A percentile compares a stretch with the other conserved stretches of the same genome.
Conservation (phyloP, 2,797 vertebrate species). For the Lepilemur septentrionalis region DNA sequence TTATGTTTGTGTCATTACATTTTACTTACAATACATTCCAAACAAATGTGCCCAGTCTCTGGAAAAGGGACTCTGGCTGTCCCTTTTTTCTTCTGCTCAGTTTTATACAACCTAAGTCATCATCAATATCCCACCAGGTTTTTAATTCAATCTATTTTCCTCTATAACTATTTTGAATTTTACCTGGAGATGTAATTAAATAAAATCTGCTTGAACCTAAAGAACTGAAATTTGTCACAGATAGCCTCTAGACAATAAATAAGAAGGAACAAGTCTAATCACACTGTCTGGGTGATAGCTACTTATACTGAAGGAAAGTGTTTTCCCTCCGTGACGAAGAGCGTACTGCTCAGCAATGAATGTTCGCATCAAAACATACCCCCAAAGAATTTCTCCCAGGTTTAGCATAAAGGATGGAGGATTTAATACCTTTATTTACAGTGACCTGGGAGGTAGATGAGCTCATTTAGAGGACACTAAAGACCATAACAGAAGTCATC, state of each 20-base stretch:
- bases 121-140: neutral
- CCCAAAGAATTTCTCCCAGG: neutral
- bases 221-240: neutral
- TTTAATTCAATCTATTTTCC: slow-evolving; percentile 13
- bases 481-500: neutral
- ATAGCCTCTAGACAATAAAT: slow-evolving; percentile 21
- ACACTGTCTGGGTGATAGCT: neutral
- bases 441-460: neutral
- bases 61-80: neutral
- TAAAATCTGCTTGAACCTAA: slow-evolving; percentile 25
- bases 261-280: slow-evolving; percentile 25
- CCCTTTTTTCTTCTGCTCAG: neutral
- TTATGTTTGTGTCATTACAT: neutral
- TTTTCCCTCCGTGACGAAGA: neutral
- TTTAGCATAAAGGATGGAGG: neutral
- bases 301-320: neutral
- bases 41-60: neutral
- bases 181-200: neutral
- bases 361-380: neutral
- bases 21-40: neutral
- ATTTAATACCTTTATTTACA: neutral
- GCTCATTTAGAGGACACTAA: neutral
- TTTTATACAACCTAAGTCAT: neutral
- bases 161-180: neutral
- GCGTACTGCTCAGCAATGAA: neutral